phyloP scores from a whole-genome alignment of 2,888 invertebrate genomes.

The Drosophila meridiana region DNA sequence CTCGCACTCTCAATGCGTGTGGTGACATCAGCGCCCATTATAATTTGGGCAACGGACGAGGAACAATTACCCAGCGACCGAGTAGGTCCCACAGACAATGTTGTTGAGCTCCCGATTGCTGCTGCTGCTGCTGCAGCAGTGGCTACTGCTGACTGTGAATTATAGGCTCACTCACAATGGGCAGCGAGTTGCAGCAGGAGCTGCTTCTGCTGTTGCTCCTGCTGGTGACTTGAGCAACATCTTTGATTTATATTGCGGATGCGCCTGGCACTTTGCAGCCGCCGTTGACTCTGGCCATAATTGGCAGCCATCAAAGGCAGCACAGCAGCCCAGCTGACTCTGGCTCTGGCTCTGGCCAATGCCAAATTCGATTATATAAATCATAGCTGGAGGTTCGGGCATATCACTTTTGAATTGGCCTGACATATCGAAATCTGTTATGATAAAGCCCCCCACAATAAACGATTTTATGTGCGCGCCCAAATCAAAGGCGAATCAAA shows the following conservation, averaged over 20 bases:
- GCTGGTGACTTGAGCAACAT: conserved; percentile 13
- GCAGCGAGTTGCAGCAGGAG: conserved; percentile 21
- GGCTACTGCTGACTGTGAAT: conserved; percentile 45
- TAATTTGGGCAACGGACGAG: conserved; percentile 59
- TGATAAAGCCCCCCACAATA: conserved; percentile 45
- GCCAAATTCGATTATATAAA: conserved; percentile 28
- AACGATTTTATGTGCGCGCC: conserved; percentile 58
- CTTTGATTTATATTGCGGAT: conserved; percentile 83
- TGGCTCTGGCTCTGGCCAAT: conserved; percentile 21
- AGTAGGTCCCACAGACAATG: conserved; percentile 51
- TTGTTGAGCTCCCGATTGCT: conserved; percentile 59
- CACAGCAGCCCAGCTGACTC: conserved; percentile 33
- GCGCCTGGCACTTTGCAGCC: conserved; percentile 68
- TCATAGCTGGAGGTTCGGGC: conserved; percentile 21
- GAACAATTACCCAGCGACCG: conserved; percentile 66
- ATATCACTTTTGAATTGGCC: conserved; percentile 60
- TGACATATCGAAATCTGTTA: conserved; percentile 41
- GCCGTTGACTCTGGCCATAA: conserved; percentile 48
- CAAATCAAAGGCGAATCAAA: conserved; percentile 54
- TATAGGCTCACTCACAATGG: conserved; percentile 53
- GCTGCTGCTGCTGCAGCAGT: conserved; percentile 59
- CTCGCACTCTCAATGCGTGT: conserved; percentile 44
- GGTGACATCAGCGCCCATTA: conserved; percentile 78
- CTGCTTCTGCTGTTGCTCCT: not conserved
- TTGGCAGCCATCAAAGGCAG: conserved; percentile 31